Evolutionary conservation across 2,888 invertebrate genomes (phyloP).

Genomic region (Tuta absoluta): DNA sequence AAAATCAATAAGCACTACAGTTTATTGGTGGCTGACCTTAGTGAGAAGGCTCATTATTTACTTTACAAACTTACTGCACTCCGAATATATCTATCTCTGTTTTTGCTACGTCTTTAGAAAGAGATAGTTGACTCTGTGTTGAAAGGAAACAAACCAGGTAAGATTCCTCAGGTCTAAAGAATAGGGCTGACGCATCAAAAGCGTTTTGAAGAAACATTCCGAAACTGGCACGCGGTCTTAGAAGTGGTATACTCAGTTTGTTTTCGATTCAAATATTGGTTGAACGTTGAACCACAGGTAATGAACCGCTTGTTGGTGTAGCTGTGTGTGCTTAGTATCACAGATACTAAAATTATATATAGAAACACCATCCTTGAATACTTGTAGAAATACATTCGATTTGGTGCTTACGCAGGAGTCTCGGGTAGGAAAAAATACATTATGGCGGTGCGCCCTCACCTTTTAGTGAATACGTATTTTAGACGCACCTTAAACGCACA

Average conservation of each 20-base stretch:
- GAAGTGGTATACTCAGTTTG: slow-evolving; percentile 8
- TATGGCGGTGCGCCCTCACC: too few species aligned
- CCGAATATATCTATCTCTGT: background rate
- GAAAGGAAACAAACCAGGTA: slow-evolving; percentile 25
- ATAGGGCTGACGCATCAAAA: slow-evolving; percentile 25
- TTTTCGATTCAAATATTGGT: slow-evolving; percentile 15
- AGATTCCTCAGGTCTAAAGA: slow-evolving; percentile 28
- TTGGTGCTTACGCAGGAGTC: too few species aligned
- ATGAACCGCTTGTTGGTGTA: slow-evolving; percentile 5
- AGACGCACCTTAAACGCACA: too few species aligned
- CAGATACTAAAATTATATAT: background rate
- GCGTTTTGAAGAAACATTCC: slow-evolving; percentile 4
- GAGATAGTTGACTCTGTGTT: slow-evolving; percentile 1
- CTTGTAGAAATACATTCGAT: background rate
- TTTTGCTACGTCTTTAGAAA: background rate
- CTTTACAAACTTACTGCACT: slow-evolving; percentile 6
- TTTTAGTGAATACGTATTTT: too few species aligned
- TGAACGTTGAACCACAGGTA: background rate
- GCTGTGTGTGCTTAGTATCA: background rate
- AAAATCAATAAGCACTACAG: slow-evolving; percentile 24
- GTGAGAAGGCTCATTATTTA: slow-evolving; percentile 18
- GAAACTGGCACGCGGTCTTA: background rate
- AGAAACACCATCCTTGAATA: background rate
- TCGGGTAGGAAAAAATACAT: too few species aligned
- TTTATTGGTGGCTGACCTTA: slow-evolving; percentile 21